Conservation (phyloP, 2,888 invertebrate species). For the Hydraecia micacea region DNA sequence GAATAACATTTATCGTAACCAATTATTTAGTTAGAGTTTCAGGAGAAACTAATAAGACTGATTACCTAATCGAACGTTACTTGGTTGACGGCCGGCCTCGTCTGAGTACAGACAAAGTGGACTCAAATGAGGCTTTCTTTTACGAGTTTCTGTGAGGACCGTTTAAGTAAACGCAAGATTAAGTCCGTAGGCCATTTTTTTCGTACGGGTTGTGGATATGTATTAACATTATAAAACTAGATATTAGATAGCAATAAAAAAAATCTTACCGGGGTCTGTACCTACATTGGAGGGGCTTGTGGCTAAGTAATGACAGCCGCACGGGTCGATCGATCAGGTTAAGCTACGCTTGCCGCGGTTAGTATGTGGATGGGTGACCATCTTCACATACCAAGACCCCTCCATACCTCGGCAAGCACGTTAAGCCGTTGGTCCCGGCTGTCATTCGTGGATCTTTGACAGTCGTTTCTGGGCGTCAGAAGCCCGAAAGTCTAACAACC, state of each 20-base stretch:
- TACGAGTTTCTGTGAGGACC: background rate
- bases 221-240: background rate
- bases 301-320: too few species aligned
- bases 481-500: too few species aligned
- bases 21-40: conserved; percentile 78
- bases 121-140: conserved; percentile 33
- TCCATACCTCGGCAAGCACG: too few species aligned
- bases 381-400: too few species aligned
- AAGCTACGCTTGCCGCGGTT: too few species aligned
- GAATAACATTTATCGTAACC: conserved; percentile 78
- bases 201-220: background rate
- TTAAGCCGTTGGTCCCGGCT: too few species aligned
- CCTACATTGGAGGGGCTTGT: background rate
- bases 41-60: conserved; percentile 73
- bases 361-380: too few species aligned
- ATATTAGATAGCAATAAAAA: background rate
- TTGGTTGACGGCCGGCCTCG: conserved; percentile 46
- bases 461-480: too few species aligned
- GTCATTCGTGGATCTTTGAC: too few species aligned
- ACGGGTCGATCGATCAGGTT: too few species aligned
- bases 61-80: conserved; percentile 70
- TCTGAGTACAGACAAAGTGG: conserved; percentile 54
- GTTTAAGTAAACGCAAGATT: background rate
- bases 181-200: background rate
- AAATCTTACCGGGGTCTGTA: background rate